Percentiles rank a stretch among this genome's conserved stretches.
phyloP scores from a whole-genome alignment of 2,888 invertebrate species.

The Lissocephala sabroskyi region DNA sequence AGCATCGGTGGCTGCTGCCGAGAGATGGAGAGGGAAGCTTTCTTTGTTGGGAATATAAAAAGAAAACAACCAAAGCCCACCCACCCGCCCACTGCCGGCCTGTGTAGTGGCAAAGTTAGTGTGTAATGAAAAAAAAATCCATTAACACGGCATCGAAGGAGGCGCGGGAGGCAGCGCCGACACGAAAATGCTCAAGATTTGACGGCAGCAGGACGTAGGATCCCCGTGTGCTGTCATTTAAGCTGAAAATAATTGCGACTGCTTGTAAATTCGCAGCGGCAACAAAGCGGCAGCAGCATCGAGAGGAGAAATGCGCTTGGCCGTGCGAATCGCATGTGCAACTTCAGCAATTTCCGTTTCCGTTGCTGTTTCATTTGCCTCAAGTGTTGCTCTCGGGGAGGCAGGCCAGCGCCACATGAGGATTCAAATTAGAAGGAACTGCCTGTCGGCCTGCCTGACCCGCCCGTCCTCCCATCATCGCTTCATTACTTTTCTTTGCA shows the following conservation, averaged over 20 bases:
- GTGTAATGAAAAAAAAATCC: conserved; percentile 28
- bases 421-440: conserved; percentile 53
- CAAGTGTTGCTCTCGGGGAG: no score
- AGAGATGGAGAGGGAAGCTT: no score
- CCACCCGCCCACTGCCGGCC: no score
- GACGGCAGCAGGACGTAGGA: neutral
- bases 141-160: conserved; percentile 34
- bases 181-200: conserved; percentile 2
- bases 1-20: conserved; percentile 11
- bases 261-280: conserved; percentile 52
- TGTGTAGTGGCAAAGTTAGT: conserved; percentile 33
- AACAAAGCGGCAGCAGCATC: conserved; percentile 28
- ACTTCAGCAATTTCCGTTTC: conserved; percentile 65
- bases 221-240: conserved; percentile 62
- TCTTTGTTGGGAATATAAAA: conserved; percentile 38
- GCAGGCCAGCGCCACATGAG: conserved; percentile 7
- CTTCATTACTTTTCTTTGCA: conserved; percentile 54
- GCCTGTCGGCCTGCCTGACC: no score
- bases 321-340: conserved; percentile 23
- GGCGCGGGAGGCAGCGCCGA: conserved; percentile 26
- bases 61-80: conserved; percentile 49
- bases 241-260: conserved; percentile 71
- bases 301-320: conserved; percentile 42
- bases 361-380: conserved; percentile 46
- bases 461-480: neutral